Evolutionary conservation across 2,797 vertebrate species (phyloP), one percentile per base, ranked within the genome.

Genomic region (Hafferia zeledoni): DNA sequence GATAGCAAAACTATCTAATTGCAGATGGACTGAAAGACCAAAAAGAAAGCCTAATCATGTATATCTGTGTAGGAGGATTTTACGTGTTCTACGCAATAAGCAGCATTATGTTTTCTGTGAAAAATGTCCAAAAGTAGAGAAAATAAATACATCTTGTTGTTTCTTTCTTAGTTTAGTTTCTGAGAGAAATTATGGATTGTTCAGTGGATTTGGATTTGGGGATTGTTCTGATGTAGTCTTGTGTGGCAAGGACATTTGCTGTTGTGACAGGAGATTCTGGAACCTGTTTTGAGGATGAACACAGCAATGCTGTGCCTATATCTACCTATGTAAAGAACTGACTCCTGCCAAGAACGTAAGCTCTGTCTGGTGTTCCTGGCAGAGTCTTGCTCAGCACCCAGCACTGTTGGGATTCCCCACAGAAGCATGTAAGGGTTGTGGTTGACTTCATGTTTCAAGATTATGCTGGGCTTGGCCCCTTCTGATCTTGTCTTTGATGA

Each of bases 371-470:
- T 80, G 53, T 83, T 95, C 35, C 27, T 90, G 78, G 52, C 81
- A 87, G 83, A 83, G 47, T 83, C 19, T 69, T 94, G 44, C 56
- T 83, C 52, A 90, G 23, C 80, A 94, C 74, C 78, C 68, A 65
- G 47, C 57, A 43, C 55, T 83, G 25, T 19, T 87, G 94, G 76
- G 83, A 87, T 91, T 94, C 93, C 84, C 88, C 80, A 43, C 64
- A 55, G 87, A 90, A 93, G 50, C 23, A 35, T 96, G 12, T 72
- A 94, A 95, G 77, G 59, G 56, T 50, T 90, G 79, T 64, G 56
- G 61, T 96, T 97, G 96, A 97, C 80, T 70, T 92, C 85, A 88
- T 91, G 37, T 95, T 94, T 74, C 50, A 93, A 83, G 91, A 82
- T 16, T 95, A 79, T 95, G 85, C 87, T 97, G 96, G 93, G 56